These are phyloP conservation scores for Periparus ater DNA, from an alignment of 2,797 vertebrate genomes.

Conservation along the genomic window DNA sequence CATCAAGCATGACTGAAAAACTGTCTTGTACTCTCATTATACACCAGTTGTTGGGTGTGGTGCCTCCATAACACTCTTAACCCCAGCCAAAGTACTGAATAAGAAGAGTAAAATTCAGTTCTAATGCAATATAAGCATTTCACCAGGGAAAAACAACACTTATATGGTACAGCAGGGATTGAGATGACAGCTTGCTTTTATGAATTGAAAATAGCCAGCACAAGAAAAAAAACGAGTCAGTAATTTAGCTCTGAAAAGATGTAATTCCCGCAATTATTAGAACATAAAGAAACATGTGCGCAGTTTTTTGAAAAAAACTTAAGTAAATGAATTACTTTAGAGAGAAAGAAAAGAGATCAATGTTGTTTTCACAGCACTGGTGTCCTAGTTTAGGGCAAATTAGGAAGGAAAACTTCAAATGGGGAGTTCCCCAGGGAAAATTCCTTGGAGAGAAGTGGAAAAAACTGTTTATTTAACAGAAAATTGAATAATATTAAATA, in stretches of 20 bases:
- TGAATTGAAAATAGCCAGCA: constrained; percentile 13
- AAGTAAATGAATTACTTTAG: neutral
- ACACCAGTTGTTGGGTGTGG: neutral
- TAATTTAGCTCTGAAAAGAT: constrained; percentile 37
- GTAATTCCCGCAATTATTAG: neutral
- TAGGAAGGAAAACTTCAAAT: no score
- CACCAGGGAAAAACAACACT: constrained; percentile 8
- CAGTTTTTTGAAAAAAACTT: neutral
- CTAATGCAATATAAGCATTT: constrained; percentile 2
- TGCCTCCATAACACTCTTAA: neutral
- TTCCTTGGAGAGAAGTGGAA: no score
- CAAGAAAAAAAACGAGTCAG: neutral
- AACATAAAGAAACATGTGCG: neutral
- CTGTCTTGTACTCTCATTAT: neutral
- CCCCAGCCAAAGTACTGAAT: neutral
- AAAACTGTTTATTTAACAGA: no score
- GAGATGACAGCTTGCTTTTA: constrained; percentile 35
- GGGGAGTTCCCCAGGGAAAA: no score
- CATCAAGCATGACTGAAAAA: neutral
- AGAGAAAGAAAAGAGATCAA: neutral
- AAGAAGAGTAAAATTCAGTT: neutral
- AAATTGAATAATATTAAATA: no score
- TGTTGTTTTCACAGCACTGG: neutral
- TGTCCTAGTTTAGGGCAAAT: no score
- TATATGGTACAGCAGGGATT: neutral